Conservation (phyloP, 2,113 vertebrate species). For the Scophthalmus maximus region DNA sequence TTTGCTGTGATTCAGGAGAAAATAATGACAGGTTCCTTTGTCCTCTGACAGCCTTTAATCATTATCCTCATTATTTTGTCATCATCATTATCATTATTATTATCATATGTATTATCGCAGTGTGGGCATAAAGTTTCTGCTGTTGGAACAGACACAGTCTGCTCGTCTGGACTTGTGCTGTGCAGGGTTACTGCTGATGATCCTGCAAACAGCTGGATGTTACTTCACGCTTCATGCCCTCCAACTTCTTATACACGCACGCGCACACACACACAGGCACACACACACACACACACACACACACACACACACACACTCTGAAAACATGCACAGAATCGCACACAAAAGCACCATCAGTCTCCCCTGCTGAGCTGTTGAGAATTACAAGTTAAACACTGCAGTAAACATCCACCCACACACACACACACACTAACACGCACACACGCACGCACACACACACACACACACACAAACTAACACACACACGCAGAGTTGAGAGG, state of each 20-base stretch:
- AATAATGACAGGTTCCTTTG: too few relatives aligned
- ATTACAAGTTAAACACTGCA: conserved; percentile 68
- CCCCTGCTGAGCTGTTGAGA: conserved; percentile 66
- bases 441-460: conserved; percentile 14
- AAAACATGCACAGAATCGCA: conserved; percentile 14
- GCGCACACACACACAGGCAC: conserved; percentile 23
- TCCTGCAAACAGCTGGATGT: conserved; percentile 59
- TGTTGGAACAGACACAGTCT: neutral
- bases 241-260: conserved; percentile 5
- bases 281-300: conserved; percentile 24
- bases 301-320: conserved; percentile 1
- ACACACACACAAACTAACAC: neutral
- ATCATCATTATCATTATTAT: neutral
- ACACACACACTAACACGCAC: conserved; percentile 16
- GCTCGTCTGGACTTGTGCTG: conserved; percentile 5
- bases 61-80: too few relatives aligned
- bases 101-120: neutral
- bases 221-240: conserved; percentile 25
- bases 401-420: conserved; percentile 52
- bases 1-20: too few relatives aligned
- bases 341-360: conserved; percentile 30
- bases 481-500: neutral
- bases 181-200: conserved; percentile 30
- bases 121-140: neutral
- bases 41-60: too few relatives aligned